These are phyloP conservation scores for Athalia rosae DNA, from an alignment of 2,888 invertebrate genomes.

Conservation along the genomic window DNA sequence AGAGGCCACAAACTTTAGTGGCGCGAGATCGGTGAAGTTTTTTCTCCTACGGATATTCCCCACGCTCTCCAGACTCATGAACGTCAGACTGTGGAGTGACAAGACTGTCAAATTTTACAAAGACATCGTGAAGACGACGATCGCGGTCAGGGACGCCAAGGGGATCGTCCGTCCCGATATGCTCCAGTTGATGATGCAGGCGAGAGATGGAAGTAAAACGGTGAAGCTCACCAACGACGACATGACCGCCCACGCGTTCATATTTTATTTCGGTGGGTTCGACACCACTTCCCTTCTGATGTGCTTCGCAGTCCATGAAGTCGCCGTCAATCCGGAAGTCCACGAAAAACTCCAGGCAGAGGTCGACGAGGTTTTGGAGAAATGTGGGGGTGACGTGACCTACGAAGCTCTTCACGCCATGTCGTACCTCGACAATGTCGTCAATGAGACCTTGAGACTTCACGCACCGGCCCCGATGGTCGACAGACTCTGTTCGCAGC, in stretches of 20 bases:
- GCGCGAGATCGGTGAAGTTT: conserved; percentile 58
- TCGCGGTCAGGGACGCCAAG: conserved; percentile 55
- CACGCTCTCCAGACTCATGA: conserved; percentile 62
- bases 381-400: conserved; percentile 21
- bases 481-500: conserved; percentile 75
- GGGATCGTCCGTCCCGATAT: conserved; percentile 50
- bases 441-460: conserved; percentile 73
- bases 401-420: conserved; percentile 52
- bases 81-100: conserved; percentile 64
- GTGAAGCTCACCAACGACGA: conserved; percentile 54
- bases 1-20: not conserved
- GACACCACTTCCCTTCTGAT: conserved; percentile 51
- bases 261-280: conserved; percentile 55
- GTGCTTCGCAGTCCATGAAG: conserved; percentile 49
- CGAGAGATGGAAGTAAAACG: not conserved
- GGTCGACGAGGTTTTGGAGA: conserved; percentile 55
- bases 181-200: conserved; percentile 19
- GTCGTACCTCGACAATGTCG: conserved; percentile 67
- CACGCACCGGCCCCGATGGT: conserved; percentile 74
- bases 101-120: conserved; percentile 49
- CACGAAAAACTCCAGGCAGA: conserved; percentile 70
- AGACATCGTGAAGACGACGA: conserved; percentile 49
- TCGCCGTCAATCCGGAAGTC: conserved; percentile 66
- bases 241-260: conserved; percentile 71
- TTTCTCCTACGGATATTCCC: conserved; percentile 68